Conservation (phyloP, 2,113 vertebrate genomes). For the Romanogobio albipinnatus region DNA sequence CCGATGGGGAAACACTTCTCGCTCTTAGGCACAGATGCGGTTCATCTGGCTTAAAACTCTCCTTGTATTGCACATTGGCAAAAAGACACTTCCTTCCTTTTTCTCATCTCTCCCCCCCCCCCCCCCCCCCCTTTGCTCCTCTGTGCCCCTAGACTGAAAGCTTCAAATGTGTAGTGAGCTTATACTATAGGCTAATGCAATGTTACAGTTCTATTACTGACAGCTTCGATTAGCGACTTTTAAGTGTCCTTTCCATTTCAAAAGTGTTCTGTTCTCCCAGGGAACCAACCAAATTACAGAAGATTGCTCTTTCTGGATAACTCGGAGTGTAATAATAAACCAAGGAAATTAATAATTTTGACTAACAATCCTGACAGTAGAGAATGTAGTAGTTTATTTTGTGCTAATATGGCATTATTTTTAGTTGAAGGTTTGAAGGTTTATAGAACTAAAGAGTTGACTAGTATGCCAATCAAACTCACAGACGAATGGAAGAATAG, state of each 20-base stretch:
- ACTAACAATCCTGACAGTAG: constrained; percentile 63
- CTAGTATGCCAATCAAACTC: background rate
- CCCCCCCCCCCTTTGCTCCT: background rate
- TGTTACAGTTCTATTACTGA: constrained; percentile 35
- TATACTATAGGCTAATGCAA: constrained; percentile 41
- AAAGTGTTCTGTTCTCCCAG: constrained; percentile 58
- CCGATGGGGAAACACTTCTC: constrained; percentile 25
- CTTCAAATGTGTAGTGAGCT: background rate
- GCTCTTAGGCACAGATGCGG: constrained; percentile 11
- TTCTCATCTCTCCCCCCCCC: background rate
- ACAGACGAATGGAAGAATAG: background rate
- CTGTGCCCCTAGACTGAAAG: background rate
- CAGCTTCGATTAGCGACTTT: constrained; percentile 52
- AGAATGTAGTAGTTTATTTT: background rate
- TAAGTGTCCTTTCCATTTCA: constrained; percentile 56
- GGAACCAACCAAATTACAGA: constrained; percentile 53
- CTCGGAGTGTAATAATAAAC: constrained; percentile 69
- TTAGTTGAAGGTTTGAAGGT: background rate
- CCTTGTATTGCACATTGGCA: constrained; percentile 15
- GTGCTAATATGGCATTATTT: background rate
- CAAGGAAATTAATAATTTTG: constrained; percentile 68
- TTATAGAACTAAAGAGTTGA: background rate
- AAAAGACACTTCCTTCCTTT: constrained; percentile 16
- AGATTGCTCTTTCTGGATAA: constrained; percentile 69
- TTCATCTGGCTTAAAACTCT: constrained; percentile 38